phyloP scores from a whole-genome alignment of 2,888 invertebrate species.

The Prosopocoilus inquinatus region DNA sequence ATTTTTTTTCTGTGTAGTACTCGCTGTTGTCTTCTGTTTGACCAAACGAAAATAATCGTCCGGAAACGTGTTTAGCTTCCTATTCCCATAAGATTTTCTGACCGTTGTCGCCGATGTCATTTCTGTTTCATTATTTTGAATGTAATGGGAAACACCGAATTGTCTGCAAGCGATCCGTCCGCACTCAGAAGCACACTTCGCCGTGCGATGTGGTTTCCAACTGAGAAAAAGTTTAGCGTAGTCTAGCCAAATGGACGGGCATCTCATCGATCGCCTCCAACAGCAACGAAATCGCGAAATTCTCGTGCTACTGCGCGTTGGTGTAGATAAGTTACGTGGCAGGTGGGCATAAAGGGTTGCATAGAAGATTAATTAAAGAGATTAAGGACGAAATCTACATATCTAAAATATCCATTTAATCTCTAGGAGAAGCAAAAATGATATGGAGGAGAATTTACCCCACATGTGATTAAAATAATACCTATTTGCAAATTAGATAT shows the following conservation, averaged over 20 bases:
- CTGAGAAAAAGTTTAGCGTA: conserved; percentile 6
- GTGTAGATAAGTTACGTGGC: background rate
- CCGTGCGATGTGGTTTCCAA: conserved; percentile 1
- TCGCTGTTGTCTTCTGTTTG: conserved; percentile 48
- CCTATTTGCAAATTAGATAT: too few relatives aligned
- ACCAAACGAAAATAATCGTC: conserved; percentile 48
- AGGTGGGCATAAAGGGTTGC: too few relatives aligned
- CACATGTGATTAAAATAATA: too few relatives aligned
- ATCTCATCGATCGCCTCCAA: background rate
- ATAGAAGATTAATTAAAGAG: too few relatives aligned
- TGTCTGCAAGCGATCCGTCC: background rate
- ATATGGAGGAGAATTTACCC: too few relatives aligned
- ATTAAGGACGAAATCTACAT: too few relatives aligned
- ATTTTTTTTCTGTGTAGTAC: conserved; percentile 51
- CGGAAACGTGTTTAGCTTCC: conserved; percentile 46
- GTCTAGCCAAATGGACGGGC: conserved; percentile 1
- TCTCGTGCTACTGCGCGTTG: background rate
- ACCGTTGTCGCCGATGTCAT: conserved; percentile 49
- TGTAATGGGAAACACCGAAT: conserved; percentile 7
- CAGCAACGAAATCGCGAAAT: background rate
- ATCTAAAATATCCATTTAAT: too few relatives aligned
- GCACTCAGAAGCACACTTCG: background rate
- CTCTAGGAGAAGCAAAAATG: too few relatives aligned
- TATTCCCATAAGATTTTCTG: conserved; percentile 49
- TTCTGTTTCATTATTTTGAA: conserved; percentile 33